These are phyloP conservation scores for Agonopterix subpropinquella DNA, from an alignment of 2,888 invertebrate species.

Conservation along the genomic window DNA sequence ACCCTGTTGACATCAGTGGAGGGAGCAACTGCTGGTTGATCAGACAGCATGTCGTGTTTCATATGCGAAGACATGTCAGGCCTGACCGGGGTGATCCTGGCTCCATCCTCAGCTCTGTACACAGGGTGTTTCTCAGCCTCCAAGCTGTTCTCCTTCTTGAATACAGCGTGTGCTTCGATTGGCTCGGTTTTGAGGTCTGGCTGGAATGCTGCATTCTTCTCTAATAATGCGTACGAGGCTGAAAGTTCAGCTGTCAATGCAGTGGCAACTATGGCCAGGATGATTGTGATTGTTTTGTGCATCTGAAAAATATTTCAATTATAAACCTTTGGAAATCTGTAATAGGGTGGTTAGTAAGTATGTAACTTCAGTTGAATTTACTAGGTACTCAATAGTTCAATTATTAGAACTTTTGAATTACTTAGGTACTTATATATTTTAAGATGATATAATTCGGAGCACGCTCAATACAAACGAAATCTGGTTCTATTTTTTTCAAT, in stretches of 20 bases:
- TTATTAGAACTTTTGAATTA: too few relatives aligned
- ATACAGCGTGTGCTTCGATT: constrained; percentile 29
- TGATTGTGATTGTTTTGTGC: constrained; percentile 27
- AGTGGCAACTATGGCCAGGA: constrained; percentile 28
- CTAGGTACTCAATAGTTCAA: too few relatives aligned
- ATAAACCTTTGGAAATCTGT: too few relatives aligned
- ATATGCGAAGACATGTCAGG: constrained; percentile 37
- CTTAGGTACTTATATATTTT: too few relatives aligned
- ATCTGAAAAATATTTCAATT: constrained; percentile 38
- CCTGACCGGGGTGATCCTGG: constrained; percentile 46
- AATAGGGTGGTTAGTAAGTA: too few relatives aligned
- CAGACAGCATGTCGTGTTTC: constrained; percentile 59
- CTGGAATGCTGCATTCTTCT: constrained; percentile 37
- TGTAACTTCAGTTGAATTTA: too few relatives aligned
- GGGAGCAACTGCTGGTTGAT: constrained; percentile 32
- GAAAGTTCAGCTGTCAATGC: constrained; percentile 46
- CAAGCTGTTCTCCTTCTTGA: constrained; percentile 29
- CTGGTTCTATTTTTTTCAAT: too few relatives aligned
- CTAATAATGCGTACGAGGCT: constrained; percentile 28
- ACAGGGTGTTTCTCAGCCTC: constrained; percentile 43
- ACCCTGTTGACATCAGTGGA: constrained; percentile 47
- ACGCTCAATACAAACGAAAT: too few relatives aligned
- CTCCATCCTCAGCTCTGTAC: constrained; percentile 45
- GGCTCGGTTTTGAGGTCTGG: constrained; percentile 36
- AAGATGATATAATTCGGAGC: too few relatives aligned